Base-by-base conservation (phyloP, 1,140 invertebrate species). In the Drosophila triauraria region DNA sequence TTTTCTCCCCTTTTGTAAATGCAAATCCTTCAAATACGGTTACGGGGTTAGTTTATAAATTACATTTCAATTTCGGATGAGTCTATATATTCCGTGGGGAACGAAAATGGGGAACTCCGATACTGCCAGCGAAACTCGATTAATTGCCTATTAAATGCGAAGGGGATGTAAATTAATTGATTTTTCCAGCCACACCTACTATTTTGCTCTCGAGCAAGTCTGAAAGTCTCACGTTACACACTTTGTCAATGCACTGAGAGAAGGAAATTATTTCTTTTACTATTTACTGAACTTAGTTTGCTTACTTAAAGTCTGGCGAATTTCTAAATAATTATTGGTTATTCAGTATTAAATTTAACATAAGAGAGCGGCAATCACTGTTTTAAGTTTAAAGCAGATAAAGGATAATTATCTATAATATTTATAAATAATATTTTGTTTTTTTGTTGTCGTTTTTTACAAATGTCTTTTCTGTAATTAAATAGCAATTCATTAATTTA, bases 141-240 rank as follows among this genome's bases (percentile, higher is more conserved):
- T 90, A 90, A 85, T 90, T 78, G 64, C 62, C 67, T 78, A 78
- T 81, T 79, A 75, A 67, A 67, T 69, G 63, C 60, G 64, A 78
- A 79, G 56, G 68, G 62, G 74, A 69, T 90, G 50, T 60, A 72
- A 75, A 90, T 79, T 78, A 82, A 88, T 90, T 85, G 85, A 90
- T 84, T 88, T 78, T 75, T 67, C 43, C 47, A 38, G 20, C 32
- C 42, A 27, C 25, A 46, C 15, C 53, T 38, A 53, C 42, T 62
- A n/a, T 12, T 50, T 56, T 38, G 20, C 30, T 38, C 38, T 38
- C 25, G 25, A 59, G 38, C 25, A 13, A 47, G 77, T 59, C 46
- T 56, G 68, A 30, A 23, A 25, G 38, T 46, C 62, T 74, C 38
- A 48, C 51, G 50, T 74, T 84, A 65, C 80, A 78, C 58, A 67